Evolutionary conservation across 2,888 invertebrate genomes (phyloP), one percentile per base, ranked within the genome.

Genomic region (Diaprepes abbreviatus): DNA sequence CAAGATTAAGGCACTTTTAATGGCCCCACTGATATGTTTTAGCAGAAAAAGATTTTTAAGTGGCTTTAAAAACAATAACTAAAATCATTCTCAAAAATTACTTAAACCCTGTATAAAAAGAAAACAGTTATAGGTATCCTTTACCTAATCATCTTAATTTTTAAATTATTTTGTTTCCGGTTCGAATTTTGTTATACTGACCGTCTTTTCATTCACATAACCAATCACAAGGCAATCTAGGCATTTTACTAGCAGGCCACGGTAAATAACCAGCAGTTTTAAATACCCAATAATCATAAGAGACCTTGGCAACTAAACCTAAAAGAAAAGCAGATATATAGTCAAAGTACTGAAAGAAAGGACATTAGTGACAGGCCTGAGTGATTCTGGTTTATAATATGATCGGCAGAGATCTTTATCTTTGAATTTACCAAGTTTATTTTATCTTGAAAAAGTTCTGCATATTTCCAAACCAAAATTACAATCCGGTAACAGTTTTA

Each of bases 171-270:
- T n/a, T n/a, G n/a, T n/a, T n/a, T n/a, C n/a, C n/a, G n/a, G n/a
- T n/a, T n/a, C n/a, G n/a, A n/a, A n/a, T n/a, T n/a, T n/a, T n/a
- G n/a, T n/a, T n/a, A n/a, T n/a, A n/a, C n/a, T n/a, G n/a, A n/a
- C n/a, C n/a, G n/a, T n/a, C n/a, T n/a, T 21, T 28, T 65, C 76
- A 85, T 84, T 94, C 94, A 81, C 94, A 94, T 75, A 94, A 85
- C 93, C 94, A 95, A 84, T 95, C 95, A 80, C 95, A 95, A n/a
- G 95, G 95, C 80, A 95, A 84, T 82, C 94, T 90, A 2, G 95
- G 95, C 93, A 95, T 94, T 84, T 93, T 93, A 78, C 92, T 94
- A 1, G 95, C 95, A 0, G 94, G 95, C 94, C 94, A 95, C 0
- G 95, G 95, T 70, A 95, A 84, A 79, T 94, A 94, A 0, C 95